These are phyloP conservation scores for Drosophila athabasca DNA, from an alignment of 1,140 invertebrate species.

Conservation along the genomic window DNA sequence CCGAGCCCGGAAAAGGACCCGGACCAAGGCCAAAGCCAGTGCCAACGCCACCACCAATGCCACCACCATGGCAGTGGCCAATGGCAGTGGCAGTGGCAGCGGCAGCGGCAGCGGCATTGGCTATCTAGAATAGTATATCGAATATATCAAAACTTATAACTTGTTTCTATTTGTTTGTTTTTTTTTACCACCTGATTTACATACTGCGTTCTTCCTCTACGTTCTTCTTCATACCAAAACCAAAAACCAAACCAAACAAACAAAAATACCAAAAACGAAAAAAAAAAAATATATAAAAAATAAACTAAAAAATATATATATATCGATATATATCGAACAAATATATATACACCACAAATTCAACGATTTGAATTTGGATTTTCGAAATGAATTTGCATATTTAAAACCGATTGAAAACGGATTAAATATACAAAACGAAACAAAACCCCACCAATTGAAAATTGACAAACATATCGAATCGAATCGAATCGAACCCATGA, in stretches of 20 bases:
- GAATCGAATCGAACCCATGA: slow-evolving; percentile 59
- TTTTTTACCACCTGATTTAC: slow-evolving; percentile 75
- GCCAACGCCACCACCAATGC: too few species aligned
- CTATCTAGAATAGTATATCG: slow-evolving; percentile 48
- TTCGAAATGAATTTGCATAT: slow-evolving; percentile 75
- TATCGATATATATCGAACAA: slow-evolving; percentile 17
- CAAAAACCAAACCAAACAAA: slow-evolving; percentile 24
- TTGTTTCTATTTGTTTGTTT: slow-evolving; percentile 64
- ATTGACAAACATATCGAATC: slow-evolving; percentile 61
- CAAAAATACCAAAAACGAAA: slow-evolving; percentile 26
- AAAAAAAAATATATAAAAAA: slow-evolving; percentile 26
- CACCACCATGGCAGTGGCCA: too few species aligned
- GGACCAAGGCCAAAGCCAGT: slow-evolving; percentile 2
- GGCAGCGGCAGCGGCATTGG: background rate
- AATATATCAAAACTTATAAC: slow-evolving; percentile 63
- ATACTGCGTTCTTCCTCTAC: slow-evolving; percentile 80
- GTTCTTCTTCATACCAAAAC: slow-evolving; percentile 78
- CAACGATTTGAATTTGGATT: slow-evolving; percentile 56
- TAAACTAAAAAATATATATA: slow-evolving; percentile 22
- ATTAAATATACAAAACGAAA: slow-evolving; percentile 69
- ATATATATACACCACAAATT: slow-evolving; percentile 31
- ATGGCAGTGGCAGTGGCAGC: too few species aligned
- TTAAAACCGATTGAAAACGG: slow-evolving; percentile 52
- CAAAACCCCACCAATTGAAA: slow-evolving; percentile 36
- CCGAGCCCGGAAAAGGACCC: slow-evolving; percentile 6